Conservation (phyloP, 2,113 vertebrate species). For the Chelonoidis abingdonii region DNA sequence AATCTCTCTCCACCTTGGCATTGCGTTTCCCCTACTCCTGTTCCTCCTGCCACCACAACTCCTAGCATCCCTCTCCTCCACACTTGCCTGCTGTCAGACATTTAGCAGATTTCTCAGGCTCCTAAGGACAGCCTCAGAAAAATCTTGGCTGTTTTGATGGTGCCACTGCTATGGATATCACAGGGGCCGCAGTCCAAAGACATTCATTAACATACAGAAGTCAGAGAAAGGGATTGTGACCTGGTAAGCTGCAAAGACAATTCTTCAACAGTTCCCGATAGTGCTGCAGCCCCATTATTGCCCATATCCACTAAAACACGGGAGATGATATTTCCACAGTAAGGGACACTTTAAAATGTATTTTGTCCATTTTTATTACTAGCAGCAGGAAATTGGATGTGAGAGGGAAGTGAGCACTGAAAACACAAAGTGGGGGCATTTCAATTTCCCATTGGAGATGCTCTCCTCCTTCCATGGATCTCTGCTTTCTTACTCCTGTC, state of each 20-base stretch:
- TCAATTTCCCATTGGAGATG: not conserved
- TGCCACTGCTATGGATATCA: not conserved
- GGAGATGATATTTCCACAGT: not conserved
- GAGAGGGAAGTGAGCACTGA: not conserved
- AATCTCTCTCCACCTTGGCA: not conserved
- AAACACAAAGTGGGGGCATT: not conserved
- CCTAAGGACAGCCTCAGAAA: rapidly evolving
- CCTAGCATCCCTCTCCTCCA: not conserved
- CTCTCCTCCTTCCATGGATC: not conserved
- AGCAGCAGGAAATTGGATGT: not conserved
- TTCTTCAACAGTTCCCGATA: not conserved
- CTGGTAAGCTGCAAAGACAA: not conserved
- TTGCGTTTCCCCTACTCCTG: not conserved
- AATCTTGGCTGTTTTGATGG: not conserved
- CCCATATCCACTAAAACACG: not conserved
- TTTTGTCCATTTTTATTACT: not conserved
- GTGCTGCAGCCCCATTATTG: not conserved
- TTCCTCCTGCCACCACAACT: not conserved
- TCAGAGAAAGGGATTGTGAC: not conserved
- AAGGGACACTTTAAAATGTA: not conserved
- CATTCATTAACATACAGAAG: not conserved
- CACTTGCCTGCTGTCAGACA: not conserved
- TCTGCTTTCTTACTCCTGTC: not conserved
- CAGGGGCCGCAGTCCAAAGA: not conserved
- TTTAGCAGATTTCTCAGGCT: not conserved